Base-by-base conservation (phyloP, 2,888 invertebrate species). In the Lasioglossum oenotherae region DNA sequence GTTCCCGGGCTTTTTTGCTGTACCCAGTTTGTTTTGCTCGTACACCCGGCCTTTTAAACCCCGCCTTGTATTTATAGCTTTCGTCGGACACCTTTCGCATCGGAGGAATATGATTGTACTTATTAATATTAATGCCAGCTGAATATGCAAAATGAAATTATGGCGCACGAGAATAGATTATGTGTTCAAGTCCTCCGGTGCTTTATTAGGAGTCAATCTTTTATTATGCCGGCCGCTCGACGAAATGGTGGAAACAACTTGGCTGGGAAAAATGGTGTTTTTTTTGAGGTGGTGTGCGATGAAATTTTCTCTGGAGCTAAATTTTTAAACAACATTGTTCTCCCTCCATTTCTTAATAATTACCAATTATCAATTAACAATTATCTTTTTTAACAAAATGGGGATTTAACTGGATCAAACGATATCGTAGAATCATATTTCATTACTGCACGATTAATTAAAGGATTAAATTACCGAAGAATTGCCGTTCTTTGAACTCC, bases 111-210 rank as follows among this genome's bases (percentile, higher is more conserved):
- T 23, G 38, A 35, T 23, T 23, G 69, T 23, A 35, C 10, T 69
- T 69, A 23, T 38, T 69, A 69, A 69, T 69, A 38, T 69, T 69
- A 35, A 69, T 69, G 35, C 19, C 23, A 38, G 23, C 38, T 69
- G 64, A 64, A 64, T 64, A 64, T 64, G 64, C 64, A 64, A 64
- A 64, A 64, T 8, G 64, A 64, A 64, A 64, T 64, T 64, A 64
- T 64, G 57, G 4, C 57, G 57, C 57, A 8, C 64, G 19, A 31
- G 35, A 31, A 64, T 64, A 31, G 64, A 64, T 64, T 64, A 31
- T 35, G 19, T 35, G 64, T 16, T 31, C 31, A 31, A 31, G 31
- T 64, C 8, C 35, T 31, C 16, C 16, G 31, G 31, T 16, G 64
- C 19, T 64, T 31, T 64, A 35, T 64, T 31, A 64, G 35, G 19